phyloP scores from a whole-genome alignment of 2,797 vertebrate genomes.

The Trachurus trachurus region DNA sequence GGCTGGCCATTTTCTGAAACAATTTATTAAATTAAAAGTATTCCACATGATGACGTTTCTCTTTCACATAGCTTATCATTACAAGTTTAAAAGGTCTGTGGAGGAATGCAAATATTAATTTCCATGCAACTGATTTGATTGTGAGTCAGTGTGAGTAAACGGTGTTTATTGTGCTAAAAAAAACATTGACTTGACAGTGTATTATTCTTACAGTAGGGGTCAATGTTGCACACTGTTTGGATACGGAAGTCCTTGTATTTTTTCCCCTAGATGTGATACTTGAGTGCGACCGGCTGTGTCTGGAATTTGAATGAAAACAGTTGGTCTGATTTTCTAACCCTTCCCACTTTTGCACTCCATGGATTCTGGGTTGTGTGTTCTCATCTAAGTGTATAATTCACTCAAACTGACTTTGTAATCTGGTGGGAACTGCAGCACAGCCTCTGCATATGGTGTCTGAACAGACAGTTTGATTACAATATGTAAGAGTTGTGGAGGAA shows the following conservation, averaged over 20 bases:
- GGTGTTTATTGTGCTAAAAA: background rate
- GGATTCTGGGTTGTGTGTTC: background rate
- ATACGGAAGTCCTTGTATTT: background rate
- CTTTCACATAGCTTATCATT: background rate
- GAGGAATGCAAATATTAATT: background rate
- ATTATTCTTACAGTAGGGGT: conserved; percentile 43
- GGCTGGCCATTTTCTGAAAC: background rate
- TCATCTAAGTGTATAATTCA: conserved; percentile 16
- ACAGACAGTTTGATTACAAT: background rate
- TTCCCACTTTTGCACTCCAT: background rate
- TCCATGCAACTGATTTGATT: background rate
- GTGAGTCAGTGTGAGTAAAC: background rate
- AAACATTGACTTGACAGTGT: background rate
- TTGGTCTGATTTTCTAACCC: conserved; percentile 22
- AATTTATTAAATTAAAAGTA: background rate
- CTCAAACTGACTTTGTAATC: conserved; percentile 6
- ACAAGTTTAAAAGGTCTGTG: background rate
- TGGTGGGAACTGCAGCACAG: background rate
- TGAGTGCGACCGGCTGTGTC: conserved; percentile 66
- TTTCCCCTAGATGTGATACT: conserved; percentile 7
- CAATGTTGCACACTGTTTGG: conserved; percentile 66
- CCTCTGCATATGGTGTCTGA: background rate
- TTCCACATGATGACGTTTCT: background rate
- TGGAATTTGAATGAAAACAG: conserved; percentile 79
- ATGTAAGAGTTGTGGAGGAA: background rate